Evolutionary conservation across 2,797 vertebrate genomes (phyloP), one percentile per base, ranked within the genome.

Genomic region (Sparus aurata): DNA sequence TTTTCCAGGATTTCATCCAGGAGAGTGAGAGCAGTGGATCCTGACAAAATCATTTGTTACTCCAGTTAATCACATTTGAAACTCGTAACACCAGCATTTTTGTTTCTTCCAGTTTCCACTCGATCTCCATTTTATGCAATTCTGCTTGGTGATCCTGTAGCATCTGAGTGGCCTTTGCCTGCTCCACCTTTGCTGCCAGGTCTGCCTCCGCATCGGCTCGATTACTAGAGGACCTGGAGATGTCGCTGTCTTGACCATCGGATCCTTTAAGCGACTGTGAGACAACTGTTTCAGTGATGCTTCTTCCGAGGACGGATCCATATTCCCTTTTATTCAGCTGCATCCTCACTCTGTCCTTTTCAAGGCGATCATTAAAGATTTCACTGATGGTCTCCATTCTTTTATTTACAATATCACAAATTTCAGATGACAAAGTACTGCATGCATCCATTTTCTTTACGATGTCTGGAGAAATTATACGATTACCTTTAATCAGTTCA

Each of bases 371-470:
- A 30, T 88, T 89, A 11, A 72, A 80, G 12, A 20, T 8, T 6
- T 72, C 43, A 38, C 80, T 45, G 5, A 73, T 52, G 12, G 8
- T 78, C 23, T 82, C 54, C 17, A 71, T 17, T n/a, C 23, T 10
- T 46, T 76, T 78, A 20, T 2, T 66, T 0, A 79, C 17, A 18
- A 86, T 47, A 2, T 86, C 63, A 62, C 64, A 49, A 4, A 88
- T 80, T 3, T 86, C 86, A 10, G 12, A 11, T 10, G 79, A 81
- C 2, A 89, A 8, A 7, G 10, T 55, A 20, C 7, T 23, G 27
- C 86, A 87, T 6, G 79, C 58, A 38, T 91, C 84, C 79, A 82
- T 87, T 62, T 10, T 62, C n/a, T 72, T 69, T 0, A 72, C 79
- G 41, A 81, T 67, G 4, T 78, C 75, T 53, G 78, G 66, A 20